Base-by-base conservation (phyloP, 2,888 invertebrate species). In the Caenorhabditis sp. region DNA sequence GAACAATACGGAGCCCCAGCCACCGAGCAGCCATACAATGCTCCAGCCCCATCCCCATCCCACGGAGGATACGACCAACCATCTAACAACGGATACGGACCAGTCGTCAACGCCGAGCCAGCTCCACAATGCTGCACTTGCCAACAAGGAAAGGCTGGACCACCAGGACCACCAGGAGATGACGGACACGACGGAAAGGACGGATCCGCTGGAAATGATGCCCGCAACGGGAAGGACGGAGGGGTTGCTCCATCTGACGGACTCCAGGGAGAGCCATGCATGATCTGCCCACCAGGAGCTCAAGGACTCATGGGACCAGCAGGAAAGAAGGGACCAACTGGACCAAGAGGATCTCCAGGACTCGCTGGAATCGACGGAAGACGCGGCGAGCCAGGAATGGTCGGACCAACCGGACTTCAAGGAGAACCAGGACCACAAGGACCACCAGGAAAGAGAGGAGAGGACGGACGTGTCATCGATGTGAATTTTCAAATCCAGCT, bases 261-360 rank as follows among this genome's bases (percentile, higher is more conserved):
- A 63, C 82, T 88, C 56, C 76, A 79, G 54, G 79, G 85, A 64
- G 91, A 90, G 84, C 91, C 91, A 24, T 91, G 91, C 74, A 70
- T 90, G 44, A 90, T 92, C 86, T 92, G 92, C 86, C 91, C 91
- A 69, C 86, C 89, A 72, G 92, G 91, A 68, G 82, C 90, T 16
- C 85, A 87, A 26, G 91, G 91, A 68, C 85, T 86, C 12, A 80
- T 86, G 47, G 91, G 91, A 82, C 61, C 80, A 35, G 86, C 90
- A 38, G 91, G 91, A 84, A 77, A 86, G 73, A 90, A 90, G 84
- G 91, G 91, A 87, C 91, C 91, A 63, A 85, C 87, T 19, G 87
- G 89, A 87, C 85, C 89, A 61, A 80, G 89, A 26, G 89, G 89
- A 85, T 83, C 88, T 19, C 86, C 89, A 56, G 89, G 89, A 84